These are phyloP conservation scores for Megalops cyprinoides DNA, from an alignment of 2,797 vertebrate species.

Conservation along the genomic window DNA sequence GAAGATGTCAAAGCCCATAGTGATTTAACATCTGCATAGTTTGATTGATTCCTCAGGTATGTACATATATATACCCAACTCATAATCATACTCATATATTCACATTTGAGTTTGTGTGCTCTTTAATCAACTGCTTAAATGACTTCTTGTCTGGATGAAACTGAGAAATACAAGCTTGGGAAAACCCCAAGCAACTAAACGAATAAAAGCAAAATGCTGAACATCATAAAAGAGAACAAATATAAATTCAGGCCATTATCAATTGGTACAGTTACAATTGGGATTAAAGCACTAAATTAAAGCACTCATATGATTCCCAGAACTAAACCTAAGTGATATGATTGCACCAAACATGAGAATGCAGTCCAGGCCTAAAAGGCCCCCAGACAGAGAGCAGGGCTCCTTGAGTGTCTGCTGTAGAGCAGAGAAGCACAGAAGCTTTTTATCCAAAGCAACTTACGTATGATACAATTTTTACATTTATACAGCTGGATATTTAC, in stretches of 20 bases:
- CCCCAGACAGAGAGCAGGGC: background rate
- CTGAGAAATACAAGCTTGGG: background rate
- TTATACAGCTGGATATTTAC: too few species aligned
- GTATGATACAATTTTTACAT: too few species aligned
- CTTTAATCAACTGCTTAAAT: too few species aligned
- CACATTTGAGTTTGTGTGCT: too few species aligned
- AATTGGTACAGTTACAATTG: background rate
- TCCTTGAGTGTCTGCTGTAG: background rate
- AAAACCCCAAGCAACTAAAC: background rate
- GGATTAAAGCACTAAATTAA: background rate
- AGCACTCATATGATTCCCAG: background rate
- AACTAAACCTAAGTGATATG: background rate
- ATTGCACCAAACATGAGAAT: background rate
- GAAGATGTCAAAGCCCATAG: too few species aligned
- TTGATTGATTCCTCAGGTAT: too few species aligned
- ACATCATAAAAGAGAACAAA: too few species aligned
- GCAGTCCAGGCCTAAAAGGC: background rate
- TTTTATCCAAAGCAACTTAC: too few species aligned
- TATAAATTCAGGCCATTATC: background rate
- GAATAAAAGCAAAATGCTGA: background rate
- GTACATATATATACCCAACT: too few species aligned
- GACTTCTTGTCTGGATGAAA: background rate
- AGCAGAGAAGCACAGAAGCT: too few species aligned
- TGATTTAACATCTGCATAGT: too few species aligned
- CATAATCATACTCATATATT: too few species aligned